A percentile compares a stretch with the other conserved stretches of the same genome.
Evolutionary conservation across 2,113 vertebrate genomes (phyloP).

Genomic region (Cyphomyrus discorhynchus): DNA sequence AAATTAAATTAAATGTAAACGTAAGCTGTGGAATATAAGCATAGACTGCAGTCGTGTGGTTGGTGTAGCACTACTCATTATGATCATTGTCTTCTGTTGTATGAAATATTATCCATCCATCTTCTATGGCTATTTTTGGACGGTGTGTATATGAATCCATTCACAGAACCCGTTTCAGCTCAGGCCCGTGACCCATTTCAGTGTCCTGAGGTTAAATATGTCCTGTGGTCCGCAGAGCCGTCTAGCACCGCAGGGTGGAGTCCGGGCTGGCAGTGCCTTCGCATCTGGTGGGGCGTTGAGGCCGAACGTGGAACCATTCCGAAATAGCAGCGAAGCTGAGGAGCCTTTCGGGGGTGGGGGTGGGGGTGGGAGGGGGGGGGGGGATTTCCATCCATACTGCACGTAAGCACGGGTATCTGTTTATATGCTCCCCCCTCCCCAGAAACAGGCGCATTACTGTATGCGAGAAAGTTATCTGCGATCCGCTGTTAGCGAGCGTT

Average conservation of each 20-base stretch:
- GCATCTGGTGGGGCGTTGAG: neutral
- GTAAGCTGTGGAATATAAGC: neutral
- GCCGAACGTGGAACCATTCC: neutral
- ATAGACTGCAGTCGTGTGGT: neutral
- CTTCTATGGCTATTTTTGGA: neutral
- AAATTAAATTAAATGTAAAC: neutral
- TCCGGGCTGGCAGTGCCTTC: neutral
- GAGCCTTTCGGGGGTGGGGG: neutral
- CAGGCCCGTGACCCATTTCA: neutral
- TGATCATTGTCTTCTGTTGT: neutral
- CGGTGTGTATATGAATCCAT: neutral
- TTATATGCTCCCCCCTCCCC: neutral
- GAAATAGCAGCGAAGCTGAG: neutral
- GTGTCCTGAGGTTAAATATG: neutral
- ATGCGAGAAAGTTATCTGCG: neutral
- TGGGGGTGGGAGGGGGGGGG: neutral
- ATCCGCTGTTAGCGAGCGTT: neutral
- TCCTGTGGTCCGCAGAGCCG: neutral
- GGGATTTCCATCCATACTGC: neutral
- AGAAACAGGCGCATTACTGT: constrained; percentile 12
- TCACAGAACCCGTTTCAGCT: neutral
- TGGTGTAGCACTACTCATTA: neutral
- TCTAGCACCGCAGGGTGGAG: neutral
- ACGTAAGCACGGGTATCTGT: neutral
- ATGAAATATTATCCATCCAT: neutral